phyloP scores from a whole-genome alignment of 1,140 invertebrate genomes.

The Tetramorium alpestre region DNA sequence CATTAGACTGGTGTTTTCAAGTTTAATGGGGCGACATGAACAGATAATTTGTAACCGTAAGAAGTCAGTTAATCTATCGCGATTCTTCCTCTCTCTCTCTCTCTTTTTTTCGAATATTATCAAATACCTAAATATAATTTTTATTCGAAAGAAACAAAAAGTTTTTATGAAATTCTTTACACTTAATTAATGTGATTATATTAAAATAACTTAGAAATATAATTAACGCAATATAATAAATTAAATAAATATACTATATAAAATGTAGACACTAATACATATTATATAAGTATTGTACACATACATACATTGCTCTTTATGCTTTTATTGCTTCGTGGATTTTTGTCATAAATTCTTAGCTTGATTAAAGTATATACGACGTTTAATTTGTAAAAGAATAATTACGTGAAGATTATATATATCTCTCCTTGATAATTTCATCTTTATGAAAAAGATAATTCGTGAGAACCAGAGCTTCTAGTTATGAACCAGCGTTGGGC shows the following conservation, averaged over 20 bases:
- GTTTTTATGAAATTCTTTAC: too few species aligned
- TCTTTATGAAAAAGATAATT: neutral
- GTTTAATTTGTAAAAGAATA: neutral
- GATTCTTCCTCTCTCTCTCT: neutral
- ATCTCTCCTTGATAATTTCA: neutral
- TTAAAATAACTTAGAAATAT: too few species aligned
- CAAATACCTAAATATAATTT: neutral
- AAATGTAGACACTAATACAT: too few species aligned
- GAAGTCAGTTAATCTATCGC: neutral
- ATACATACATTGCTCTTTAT: too few species aligned
- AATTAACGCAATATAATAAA: too few species aligned
- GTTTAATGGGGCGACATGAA: neutral
- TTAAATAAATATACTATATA: too few species aligned
- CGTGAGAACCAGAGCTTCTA: slow-evolving; percentile 16
- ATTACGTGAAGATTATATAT: neutral
- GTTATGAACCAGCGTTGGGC: neutral
- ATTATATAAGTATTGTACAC: neutral
- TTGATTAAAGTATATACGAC: neutral
- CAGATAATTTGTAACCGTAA: neutral
- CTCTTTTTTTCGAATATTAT: neutral
- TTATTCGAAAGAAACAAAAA: neutral
- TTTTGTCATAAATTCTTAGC: too few species aligned
- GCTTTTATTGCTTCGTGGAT: too few species aligned
- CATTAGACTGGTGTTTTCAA: neutral
- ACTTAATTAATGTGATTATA: too few species aligned